Percentiles rank a stretch among this genome's conserved stretches.
phyloP scores from a whole-genome alignment of 2,113 vertebrate genomes.

The Cyphomyrus plagiostoma region DNA sequence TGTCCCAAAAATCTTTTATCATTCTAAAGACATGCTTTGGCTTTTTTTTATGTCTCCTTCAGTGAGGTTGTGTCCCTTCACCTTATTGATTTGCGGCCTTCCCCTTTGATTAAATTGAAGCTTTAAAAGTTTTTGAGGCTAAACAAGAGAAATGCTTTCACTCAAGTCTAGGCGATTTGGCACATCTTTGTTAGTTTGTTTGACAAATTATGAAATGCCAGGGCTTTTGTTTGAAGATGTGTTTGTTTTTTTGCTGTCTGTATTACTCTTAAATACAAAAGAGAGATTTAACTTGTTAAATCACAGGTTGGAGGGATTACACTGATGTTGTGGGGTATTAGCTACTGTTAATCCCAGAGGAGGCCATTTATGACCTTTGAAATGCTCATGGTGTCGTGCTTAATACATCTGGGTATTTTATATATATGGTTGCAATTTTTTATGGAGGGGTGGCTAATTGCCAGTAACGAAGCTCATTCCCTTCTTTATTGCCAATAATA shows the following conservation, averaged over 20 bases:
- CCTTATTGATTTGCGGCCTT: background rate
- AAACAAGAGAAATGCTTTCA: background rate
- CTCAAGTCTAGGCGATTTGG: background rate
- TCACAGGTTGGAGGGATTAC: slow-evolving; percentile 6
- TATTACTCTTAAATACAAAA: background rate
- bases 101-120: background rate
- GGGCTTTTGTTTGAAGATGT: background rate
- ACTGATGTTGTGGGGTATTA: background rate
- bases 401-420: background rate
- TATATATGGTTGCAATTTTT: background rate
- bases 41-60: background rate
- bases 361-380: slow-evolving; percentile 2
- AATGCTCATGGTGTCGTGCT: background rate
- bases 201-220: background rate
- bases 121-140: background rate
- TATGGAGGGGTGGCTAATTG: background rate
- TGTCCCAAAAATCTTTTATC: background rate
- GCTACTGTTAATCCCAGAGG: background rate
- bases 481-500: background rate
- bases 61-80: background rate
- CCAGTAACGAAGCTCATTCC: background rate
- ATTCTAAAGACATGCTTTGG: background rate
- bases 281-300: slow-evolving; percentile 16
- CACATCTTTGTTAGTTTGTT: background rate
- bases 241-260: background rate